Evolutionary conservation across 2,113 vertebrate species (phyloP).

Genomic region (Athene noctua): DNA sequence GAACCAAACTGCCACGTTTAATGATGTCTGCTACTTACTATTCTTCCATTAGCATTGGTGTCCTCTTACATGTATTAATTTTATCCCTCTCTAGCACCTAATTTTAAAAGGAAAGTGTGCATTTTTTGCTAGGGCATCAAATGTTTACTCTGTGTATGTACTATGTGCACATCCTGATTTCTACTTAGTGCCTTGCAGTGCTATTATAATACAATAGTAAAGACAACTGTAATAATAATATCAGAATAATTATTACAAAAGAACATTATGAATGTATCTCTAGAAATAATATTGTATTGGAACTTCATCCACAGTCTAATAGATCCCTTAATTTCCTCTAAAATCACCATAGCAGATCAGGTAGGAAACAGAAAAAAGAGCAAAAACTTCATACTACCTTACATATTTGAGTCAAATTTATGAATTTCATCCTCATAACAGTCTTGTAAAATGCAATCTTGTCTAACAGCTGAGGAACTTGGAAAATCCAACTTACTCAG

Average conservation of each 20-base stretch:
- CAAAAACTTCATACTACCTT: background rate
- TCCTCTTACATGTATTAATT: background rate
- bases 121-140: background rate
- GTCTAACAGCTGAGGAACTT: background rate
- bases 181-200: background rate
- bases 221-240: background rate
- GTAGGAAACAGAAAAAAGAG: background rate
- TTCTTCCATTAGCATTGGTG: background rate
- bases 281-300: background rate
- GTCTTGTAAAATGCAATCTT: background rate
- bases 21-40: background rate
- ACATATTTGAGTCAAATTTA: background rate
- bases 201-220: background rate
- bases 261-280: background rate
- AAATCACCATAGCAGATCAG: background rate
- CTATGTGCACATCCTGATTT: background rate
- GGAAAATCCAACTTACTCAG: background rate
- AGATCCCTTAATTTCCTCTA: background rate
- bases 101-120: background rate
- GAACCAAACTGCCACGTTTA: background rate
- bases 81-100: background rate
- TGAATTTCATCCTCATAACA: background rate
- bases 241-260: background rate
- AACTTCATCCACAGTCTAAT: background rate
- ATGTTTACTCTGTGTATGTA: background rate